phyloP scores from a whole-genome alignment of 1,140 invertebrate species.

The Drosophila rhopaloa region DNA sequence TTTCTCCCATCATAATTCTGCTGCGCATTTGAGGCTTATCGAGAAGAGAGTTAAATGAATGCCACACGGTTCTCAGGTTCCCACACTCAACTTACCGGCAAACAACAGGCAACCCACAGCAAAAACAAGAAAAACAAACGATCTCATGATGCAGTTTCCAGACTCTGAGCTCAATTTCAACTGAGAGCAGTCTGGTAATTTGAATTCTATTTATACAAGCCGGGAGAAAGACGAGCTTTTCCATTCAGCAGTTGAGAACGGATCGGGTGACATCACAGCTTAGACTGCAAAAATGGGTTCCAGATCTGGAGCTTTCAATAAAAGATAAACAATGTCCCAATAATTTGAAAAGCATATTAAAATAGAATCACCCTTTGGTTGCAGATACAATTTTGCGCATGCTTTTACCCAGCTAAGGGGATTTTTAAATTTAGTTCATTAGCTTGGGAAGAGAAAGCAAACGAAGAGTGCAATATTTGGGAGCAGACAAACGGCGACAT shows the following conservation, averaged over 20 bases:
- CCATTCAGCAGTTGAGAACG: conserved; percentile 12
- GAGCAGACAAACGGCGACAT: neutral
- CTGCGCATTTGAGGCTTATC: conserved; percentile 32
- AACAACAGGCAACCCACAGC: conserved; percentile 2
- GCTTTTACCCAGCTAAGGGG: conserved; percentile 27
- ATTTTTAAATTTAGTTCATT: conserved; percentile 53
- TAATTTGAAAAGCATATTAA: neutral
- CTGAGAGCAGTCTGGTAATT: conserved; percentile 21
- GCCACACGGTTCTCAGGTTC: neutral
- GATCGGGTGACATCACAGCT: conserved; percentile 13
- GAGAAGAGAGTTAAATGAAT: conserved; percentile 15
- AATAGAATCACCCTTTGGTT: conserved; percentile 8
- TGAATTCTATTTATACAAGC: conserved; percentile 27
- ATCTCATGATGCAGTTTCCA: conserved; percentile 31
- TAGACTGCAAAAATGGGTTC: neutral
- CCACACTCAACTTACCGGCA: conserved; percentile 24
- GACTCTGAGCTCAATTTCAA: conserved; percentile 11
- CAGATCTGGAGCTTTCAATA: neutral
- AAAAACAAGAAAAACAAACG: conserved; percentile 1
- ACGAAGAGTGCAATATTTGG: conserved; percentile 25
- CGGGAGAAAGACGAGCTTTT: conserved; percentile 20
- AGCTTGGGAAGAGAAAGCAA: conserved; percentile 41
- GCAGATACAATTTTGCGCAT: conserved; percentile 13
- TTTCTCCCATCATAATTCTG: conserved; percentile 57
- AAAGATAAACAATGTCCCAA: neutral